phyloP scores from a whole-genome alignment of 2,113 vertebrate species.

The Chitala chitala region DNA sequence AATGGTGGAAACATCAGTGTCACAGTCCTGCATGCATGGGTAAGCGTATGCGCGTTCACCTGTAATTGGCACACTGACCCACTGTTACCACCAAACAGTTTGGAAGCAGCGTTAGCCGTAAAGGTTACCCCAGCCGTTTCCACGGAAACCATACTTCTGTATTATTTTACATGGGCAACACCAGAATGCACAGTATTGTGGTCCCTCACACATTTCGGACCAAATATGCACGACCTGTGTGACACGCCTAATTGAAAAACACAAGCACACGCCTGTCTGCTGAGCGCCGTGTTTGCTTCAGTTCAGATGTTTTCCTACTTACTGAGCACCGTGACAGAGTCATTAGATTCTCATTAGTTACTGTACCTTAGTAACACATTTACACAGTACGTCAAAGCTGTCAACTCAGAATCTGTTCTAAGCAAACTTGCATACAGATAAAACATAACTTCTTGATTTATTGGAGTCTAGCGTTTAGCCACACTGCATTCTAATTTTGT shows the following conservation, averaged over 20 bases:
- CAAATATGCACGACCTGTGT: not conserved
- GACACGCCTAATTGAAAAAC: slow-evolving; percentile 9
- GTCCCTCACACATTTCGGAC: not conserved
- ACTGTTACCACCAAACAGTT: too few species aligned
- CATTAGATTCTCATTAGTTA: slow-evolving; percentile 15
- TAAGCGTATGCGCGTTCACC: not conserved
- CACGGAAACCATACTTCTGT: not conserved
- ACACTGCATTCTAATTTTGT: not conserved
- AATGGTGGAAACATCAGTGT: not conserved
- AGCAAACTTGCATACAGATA: not conserved
- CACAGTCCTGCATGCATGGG: not conserved
- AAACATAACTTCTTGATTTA: slow-evolving; percentile 2
- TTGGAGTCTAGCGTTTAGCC: not conserved
- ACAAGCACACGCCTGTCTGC: not conserved
- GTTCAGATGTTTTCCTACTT: slow-evolving; percentile 2
- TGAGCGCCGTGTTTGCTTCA: not conserved
- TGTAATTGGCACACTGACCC: not conserved
- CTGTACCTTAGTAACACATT: slow-evolving; percentile 11
- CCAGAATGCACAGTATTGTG: not conserved
- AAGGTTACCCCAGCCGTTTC: not conserved
- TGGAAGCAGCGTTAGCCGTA: not conserved
- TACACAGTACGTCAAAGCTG: not conserved
- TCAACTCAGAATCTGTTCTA: not conserved
- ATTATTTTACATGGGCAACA: not conserved
- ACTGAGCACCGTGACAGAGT: slow-evolving; percentile 17